Base-by-base conservation (phyloP, 1,140 invertebrate species). In the Drosophila paulistorum region DNA sequence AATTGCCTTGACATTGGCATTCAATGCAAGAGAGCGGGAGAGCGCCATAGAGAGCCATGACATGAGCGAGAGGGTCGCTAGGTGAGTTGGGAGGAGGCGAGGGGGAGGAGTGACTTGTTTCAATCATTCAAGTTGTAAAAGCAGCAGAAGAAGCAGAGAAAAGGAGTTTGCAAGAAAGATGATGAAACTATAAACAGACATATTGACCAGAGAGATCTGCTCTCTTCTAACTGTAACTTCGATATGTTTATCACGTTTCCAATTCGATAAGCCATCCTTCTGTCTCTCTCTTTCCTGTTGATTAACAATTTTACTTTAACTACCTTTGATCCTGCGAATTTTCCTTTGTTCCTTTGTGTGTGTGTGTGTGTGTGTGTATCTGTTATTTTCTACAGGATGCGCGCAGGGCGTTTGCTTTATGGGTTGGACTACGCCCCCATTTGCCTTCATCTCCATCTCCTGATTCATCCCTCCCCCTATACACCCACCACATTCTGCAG, bases 1-100 rank as follows among this genome's bases (percentile, higher is more conserved):
- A 87, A 87, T 87, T 87, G 84, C 85, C 85, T 87, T 87, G 84
- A 87, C 84, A 87, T 87, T 87, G 84, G 84, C 84, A 87, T 87
- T 89, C 84, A 74, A 64, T 76, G 67, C 62, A 51, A 51, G 11
- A 11, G 37, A 39, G 67, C 62, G 17, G 17, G 45, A 51, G 17
- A 51, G 45, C 45, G 45, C 45, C 17, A 23, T 23, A 51, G 45
- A 51, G 45, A 51, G 45, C 45, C 45, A 51, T 11, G 11, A 20
- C 45, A 51, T 1, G 45, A 51, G 17, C 7, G 17, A 48, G 45
- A 48, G 6, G 17, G 45, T 2, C 7, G 5, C 10, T 48, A 35
- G 20, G 30, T 30, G 51, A 1, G 30, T n/a, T 13, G 20, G 13
- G 54, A n/a, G n/a, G 13, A n/a, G n/a, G 55, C 35, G 1, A 7